Evolutionary conservation across 2,113 vertebrate genomes (phyloP).

Genomic region (Lynx canadensis): DNA sequence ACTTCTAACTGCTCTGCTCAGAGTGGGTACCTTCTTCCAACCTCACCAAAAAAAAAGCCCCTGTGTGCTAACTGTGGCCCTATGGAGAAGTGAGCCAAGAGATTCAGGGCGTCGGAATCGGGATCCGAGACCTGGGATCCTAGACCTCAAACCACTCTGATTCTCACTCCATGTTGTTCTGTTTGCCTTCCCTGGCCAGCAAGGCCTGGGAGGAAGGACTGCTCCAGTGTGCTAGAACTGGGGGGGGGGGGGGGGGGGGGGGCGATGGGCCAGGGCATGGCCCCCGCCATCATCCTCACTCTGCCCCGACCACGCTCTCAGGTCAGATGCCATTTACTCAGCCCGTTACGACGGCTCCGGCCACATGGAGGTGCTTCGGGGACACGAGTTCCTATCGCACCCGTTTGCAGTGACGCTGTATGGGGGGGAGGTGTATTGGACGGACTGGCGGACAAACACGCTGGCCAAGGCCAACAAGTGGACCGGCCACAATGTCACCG

Average conservation of each 20-base stretch:
- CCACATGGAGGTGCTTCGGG: slow-evolving; percentile 97
- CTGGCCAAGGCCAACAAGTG: slow-evolving; percentile 99
- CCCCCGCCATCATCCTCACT: not conserved
- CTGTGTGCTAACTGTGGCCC: not conserved
- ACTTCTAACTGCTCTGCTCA: not conserved
- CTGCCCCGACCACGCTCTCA: slow-evolving; percentile 65
- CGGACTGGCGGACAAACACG: slow-evolving; percentile 98
- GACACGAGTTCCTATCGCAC: slow-evolving; percentile 97
- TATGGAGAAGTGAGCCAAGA: not conserved
- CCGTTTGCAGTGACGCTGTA: slow-evolving; percentile 98
- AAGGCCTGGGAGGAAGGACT: not conserved
- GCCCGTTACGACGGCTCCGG: slow-evolving; percentile 95
- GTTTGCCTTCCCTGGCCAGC: not conserved
- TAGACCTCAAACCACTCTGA: not conserved
- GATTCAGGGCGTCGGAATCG: not conserved
- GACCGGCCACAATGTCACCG: slow-evolving; percentile 97
- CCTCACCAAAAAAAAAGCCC: not conserved
- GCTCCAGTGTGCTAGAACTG: too few species aligned
- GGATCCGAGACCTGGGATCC: not conserved
- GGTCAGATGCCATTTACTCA: slow-evolving; percentile 98
- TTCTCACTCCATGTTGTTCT: not conserved
- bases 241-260: not conserved
- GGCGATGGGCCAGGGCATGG: not conserved
- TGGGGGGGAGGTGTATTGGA: slow-evolving; percentile 98
- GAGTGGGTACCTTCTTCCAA: not conserved